Conservation (phyloP, 2,797 vertebrate genomes). For the Lithobates pipiens region DNA sequence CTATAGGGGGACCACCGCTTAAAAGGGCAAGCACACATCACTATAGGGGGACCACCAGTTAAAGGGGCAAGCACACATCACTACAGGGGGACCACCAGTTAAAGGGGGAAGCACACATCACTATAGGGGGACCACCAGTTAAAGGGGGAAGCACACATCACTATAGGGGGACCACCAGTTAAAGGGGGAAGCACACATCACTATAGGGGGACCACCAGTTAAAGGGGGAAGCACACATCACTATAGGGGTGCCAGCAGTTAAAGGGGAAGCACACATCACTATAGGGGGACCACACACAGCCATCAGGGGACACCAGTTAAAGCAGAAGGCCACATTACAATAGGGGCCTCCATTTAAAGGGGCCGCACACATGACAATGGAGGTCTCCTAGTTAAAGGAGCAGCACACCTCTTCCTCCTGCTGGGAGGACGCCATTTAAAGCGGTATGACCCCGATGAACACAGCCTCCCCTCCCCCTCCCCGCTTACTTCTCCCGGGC, state of each 20-base stretch:
- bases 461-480: not conserved
- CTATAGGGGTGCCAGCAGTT: no score
- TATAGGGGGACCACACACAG: not conserved
- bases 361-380: not conserved
- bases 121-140: no score
- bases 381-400: not conserved
- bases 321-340: no score
- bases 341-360: not conserved
- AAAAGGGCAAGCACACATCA: no score
- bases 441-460: not conserved
- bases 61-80: no score
- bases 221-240: not conserved
- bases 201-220: no score
- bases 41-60: not conserved
- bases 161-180: no score
- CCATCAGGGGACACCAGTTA: not conserved
- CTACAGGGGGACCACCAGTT: not conserved
- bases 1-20: no score
- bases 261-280: not conserved
- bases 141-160: no score
- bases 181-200: no score
- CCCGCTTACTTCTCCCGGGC: constrained; percentile 95
- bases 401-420: not conserved
- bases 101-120: no score
- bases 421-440: not conserved